A percentile compares a stretch with the other conserved stretches of the same genome.
Evolutionary conservation across 2,113 vertebrate genomes (phyloP).

Genomic region (Platichthys stellatus): DNA sequence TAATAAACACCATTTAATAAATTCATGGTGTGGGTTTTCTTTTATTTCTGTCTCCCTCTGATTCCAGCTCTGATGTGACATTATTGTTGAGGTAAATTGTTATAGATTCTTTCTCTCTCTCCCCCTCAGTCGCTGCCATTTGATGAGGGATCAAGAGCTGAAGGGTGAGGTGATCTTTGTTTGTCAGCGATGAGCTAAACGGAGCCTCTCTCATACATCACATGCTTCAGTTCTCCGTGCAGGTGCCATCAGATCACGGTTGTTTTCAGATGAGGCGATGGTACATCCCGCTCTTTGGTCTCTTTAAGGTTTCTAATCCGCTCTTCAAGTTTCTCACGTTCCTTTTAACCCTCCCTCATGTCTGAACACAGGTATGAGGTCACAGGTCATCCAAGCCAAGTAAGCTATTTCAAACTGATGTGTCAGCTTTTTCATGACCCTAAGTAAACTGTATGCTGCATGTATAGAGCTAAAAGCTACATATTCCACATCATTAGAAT

Average conservation of each 20-base stretch:
- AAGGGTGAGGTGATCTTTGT: conserved; percentile 39
- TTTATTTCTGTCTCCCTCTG: not conserved
- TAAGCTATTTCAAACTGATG: not conserved
- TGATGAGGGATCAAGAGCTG: conserved; percentile 42
- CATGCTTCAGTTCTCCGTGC: conserved; percentile 15
- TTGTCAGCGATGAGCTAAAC: conserved; percentile 32
- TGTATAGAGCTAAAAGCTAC: not conserved
- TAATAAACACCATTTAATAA: no score
- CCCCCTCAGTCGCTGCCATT: not conserved
- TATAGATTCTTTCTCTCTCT: not conserved
- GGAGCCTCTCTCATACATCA: conserved; percentile 31
- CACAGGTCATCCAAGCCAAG: not conserved
- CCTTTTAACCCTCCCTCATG: not conserved
- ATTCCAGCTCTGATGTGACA: not conserved
- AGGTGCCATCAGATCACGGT: not conserved
- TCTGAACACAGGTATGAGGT: not conserved
- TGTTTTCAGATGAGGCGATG: conserved; percentile 26
- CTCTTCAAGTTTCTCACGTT: no score
- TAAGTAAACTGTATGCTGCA: not conserved
- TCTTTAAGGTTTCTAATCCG: not conserved
- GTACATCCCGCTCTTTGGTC: not conserved
- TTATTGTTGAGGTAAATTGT: not conserved
- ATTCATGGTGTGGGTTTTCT: no score
- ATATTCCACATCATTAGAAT: no score
- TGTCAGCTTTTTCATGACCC: not conserved